Evolutionary conservation across 1,140 invertebrate genomes (phyloP).

Genomic region (Tachypleus tridentatus): DNA sequence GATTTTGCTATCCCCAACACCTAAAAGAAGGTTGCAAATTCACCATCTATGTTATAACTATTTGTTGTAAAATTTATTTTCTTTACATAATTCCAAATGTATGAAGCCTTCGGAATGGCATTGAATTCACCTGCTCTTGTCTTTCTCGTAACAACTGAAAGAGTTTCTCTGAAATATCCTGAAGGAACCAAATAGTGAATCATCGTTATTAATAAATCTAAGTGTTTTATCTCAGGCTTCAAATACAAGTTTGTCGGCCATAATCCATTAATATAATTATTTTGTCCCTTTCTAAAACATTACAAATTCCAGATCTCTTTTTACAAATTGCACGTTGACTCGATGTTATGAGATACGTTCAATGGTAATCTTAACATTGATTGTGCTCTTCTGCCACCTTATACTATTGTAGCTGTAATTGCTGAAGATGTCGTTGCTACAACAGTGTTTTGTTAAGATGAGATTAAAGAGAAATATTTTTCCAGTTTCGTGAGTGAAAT

Average conservation of each 20-base stretch:
- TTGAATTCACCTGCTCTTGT: slow-evolving; percentile 30
- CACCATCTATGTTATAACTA: too few relatives aligned
- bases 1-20: too few relatives aligned
- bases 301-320: background rate
- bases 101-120: slow-evolving; percentile 28
- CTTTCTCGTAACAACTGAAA: slow-evolving; percentile 34
- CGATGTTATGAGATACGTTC: background rate
- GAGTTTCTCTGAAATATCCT: slow-evolving; percentile 37
- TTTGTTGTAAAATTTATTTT: slow-evolving; percentile 1
- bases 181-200: slow-evolving; percentile 27
- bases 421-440: too few relatives aligned
- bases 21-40: too few relatives aligned
- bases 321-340: background rate
- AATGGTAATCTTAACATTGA: background rate
- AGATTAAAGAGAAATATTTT: too few relatives aligned
- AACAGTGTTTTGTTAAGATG: too few relatives aligned
- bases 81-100: slow-evolving; percentile 17
- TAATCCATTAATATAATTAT: background rate
- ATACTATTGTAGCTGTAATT: background rate
- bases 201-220: slow-evolving; percentile 28
- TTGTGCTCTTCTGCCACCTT: background rate
- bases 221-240: slow-evolving; percentile 34
- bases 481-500: too few relatives aligned
- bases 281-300: background rate
- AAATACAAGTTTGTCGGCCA: background rate